Evolutionary conservation across 1,140 invertebrate species (phyloP).

Genomic region (Mya arenaria): DNA sequence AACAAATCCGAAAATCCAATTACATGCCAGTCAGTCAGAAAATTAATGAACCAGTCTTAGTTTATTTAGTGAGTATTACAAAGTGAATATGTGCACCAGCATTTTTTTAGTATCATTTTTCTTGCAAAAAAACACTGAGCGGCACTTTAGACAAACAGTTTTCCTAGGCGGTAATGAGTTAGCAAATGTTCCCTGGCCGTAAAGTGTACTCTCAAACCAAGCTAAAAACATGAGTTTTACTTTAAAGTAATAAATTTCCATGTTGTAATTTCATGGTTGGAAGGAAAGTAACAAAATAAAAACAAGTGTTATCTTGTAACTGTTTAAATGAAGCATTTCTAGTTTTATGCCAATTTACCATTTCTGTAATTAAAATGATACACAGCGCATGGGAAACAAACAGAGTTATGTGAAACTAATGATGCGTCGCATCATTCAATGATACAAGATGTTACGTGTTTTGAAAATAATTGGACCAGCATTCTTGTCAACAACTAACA

Average conservation of each 20-base stretch:
- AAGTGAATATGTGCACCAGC: not conserved
- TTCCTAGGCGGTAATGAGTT: no score
- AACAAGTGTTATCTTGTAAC: slow-evolving; percentile 10
- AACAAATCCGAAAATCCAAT: slow-evolving; percentile 44
- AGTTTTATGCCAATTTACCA: slow-evolving; percentile 36
- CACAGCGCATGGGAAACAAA: not conserved
- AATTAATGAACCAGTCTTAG: slow-evolving; percentile 18
- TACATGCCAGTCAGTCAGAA: slow-evolving; percentile 38
- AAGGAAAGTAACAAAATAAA: slow-evolving; percentile 17
- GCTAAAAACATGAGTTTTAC: not conserved
- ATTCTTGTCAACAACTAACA: no score
- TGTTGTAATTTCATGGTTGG: slow-evolving; percentile 47
- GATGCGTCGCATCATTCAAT: no score
- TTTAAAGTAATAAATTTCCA: slow-evolving; percentile 21
- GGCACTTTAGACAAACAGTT: no score
- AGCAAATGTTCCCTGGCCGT: no score
- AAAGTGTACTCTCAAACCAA: no score
- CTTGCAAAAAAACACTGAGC: no score
- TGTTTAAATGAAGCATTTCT: slow-evolving; percentile 6
- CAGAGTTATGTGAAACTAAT: not conserved
- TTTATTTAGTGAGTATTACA: slow-evolving; percentile 31
- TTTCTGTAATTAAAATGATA: slow-evolving; percentile 25
- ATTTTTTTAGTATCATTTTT: no score
- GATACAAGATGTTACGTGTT: no score
- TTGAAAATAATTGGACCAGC: no score